Evolutionary conservation across 2,797 vertebrate species (phyloP).

Genomic region (Chiloscyllium punctatum): DNA sequence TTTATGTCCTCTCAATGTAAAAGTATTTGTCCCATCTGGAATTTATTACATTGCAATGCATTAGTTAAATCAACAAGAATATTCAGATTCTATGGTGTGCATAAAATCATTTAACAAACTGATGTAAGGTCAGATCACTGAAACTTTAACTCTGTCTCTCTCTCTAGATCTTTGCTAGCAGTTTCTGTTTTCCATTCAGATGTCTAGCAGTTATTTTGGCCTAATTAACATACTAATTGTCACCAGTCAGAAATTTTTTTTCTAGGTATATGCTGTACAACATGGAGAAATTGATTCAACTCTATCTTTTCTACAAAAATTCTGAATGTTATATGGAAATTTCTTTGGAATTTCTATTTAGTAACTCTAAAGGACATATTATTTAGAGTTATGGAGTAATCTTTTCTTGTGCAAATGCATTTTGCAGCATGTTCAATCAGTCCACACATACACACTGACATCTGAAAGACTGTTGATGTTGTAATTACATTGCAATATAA

Average conservation of each 20-base stretch:
- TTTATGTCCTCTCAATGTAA: not conserved
- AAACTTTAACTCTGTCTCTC: not conserved
- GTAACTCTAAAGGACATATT: not conserved
- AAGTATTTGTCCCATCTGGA: not conserved
- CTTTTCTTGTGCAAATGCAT: not conserved
- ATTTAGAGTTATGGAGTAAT: not conserved
- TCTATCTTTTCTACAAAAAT: not conserved
- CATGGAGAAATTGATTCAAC: not conserved
- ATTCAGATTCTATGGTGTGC: not conserved
- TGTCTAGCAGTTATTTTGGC: not conserved
- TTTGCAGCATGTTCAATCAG: not conserved
- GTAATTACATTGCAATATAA: not conserved
- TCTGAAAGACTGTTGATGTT: not conserved
- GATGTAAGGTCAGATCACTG: too few relatives aligned
- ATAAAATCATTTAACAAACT: not conserved
- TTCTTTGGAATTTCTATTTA: not conserved
- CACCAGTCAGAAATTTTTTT: not conserved
- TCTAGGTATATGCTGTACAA: not conserved
- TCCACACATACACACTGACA: not conserved
- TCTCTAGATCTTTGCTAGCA: not conserved
- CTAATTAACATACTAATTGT: not conserved
- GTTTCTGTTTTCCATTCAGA: not conserved
- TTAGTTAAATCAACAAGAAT: not conserved
- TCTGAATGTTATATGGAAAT: not conserved
- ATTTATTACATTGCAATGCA: conserved; percentile 17